Evolutionary conservation across 1,140 invertebrate genomes (phyloP), one percentile per base, ranked within the genome.

Genomic region (Cydia strobilella): DNA sequence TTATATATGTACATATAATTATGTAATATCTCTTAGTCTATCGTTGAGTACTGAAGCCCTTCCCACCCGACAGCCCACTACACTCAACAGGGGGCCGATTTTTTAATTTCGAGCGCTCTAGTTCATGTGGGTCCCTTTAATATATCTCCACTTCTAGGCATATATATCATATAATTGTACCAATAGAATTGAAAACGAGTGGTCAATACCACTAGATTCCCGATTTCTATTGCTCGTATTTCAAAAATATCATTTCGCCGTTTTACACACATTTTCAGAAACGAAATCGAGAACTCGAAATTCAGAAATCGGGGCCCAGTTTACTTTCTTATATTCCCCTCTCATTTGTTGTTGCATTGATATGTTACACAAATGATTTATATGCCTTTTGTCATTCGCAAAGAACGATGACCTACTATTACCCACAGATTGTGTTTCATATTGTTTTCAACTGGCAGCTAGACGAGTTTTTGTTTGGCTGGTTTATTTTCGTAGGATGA

Each of bases 351-450:
- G 84, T 78, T 80, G 75, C 80, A 84, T 82, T 83, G 81, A 86
- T 88, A 83, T 81, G 82, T 86, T 86, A 82, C 84, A 86, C 77
- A 75, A 80, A 88, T 89, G 85, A 89, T 88, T 90, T 87, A 89
- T 88, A 77, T 82, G 78, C 59, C 74, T 79, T 81, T 85, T 86
- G 85, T 88, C 84, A 82, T 77, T 78, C 75, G 77, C 79, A 77
- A 78, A 79, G 76, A 82, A 77, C 78, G 75, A 66, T 84, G 81
- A 84, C 80, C 81, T 74, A 82, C 77, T 82, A 73, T 69, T 69
- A 69, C 65, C 65, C 74, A 75, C 59, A 74, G 79, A 80, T 80
- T 73, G 74, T 81, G 76, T 81, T 74, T 73, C 72, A 51, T 51
- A 77, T 42, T 80, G 71, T 79, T 75, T 80, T 77, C 74, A 73